phyloP scores from a whole-genome alignment of 2,888 invertebrate genomes.

The Ferrisia virgata region DNA sequence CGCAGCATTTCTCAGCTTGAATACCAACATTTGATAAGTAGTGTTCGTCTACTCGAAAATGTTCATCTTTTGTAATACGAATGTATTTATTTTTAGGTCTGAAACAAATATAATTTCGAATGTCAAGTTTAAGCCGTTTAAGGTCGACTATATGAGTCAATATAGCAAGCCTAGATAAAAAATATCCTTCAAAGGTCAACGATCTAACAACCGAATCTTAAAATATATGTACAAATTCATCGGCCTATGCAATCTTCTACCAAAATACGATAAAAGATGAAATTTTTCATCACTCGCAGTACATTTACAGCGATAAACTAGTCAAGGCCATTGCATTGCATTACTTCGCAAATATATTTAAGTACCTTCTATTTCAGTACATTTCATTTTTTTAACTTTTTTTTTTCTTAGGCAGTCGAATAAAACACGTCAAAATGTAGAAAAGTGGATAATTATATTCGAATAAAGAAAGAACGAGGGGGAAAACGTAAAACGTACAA shows the following conservation, averaged over 20 bases:
- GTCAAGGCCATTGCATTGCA: neutral
- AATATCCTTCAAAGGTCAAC: neutral
- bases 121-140: neutral
- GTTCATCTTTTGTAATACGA: slow-evolving; percentile 83
- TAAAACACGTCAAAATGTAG: too few relatives aligned
- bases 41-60: slow-evolving; percentile 80
- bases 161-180: neutral
- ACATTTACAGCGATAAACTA: neutral
- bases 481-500: neutral
- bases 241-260: neutral
- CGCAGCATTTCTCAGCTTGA: slow-evolving; percentile 86
- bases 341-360: neutral
- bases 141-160: neutral
- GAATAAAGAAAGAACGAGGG: neutral
- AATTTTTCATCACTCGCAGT: neutral
- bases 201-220: neutral
- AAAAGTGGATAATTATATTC: too few relatives aligned
- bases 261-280: neutral
- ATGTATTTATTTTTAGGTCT: slow-evolving; percentile 91
- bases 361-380: neutral
- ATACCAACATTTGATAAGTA: slow-evolving; percentile 81
- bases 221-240: neutral
- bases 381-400: neutral
- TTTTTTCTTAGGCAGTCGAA: too few relatives aligned
- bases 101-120: slow-evolving; percentile 46